Percentiles rank a stretch among this genome's conserved stretches.
Evolutionary conservation across 2,113 vertebrate genomes (phyloP).

Genomic region (Petroica traversi): DNA sequence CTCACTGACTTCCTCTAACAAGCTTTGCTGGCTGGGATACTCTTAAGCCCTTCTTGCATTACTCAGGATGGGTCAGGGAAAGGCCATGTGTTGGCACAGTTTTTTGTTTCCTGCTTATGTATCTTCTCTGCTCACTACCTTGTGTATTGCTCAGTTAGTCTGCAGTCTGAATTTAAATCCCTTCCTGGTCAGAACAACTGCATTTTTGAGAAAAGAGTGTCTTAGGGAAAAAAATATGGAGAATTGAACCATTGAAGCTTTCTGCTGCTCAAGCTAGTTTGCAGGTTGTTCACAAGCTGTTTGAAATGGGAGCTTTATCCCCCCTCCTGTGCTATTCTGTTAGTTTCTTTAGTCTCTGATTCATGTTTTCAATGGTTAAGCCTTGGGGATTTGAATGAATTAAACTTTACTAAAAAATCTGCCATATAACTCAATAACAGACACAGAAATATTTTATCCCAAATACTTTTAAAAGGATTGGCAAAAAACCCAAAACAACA

Average conservation of each 20-base stretch:
- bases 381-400: not conserved
- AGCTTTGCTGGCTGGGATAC: not conserved
- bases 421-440: not conserved
- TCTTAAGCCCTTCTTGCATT: not conserved
- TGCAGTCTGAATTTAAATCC: not conserved
- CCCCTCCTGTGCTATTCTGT: not conserved
- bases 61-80: not conserved
- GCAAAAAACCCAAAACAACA: not conserved
- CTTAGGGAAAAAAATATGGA: accelerated
- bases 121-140: not conserved
- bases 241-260: not conserved
- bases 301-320: not conserved
- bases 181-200: not conserved
- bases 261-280: not conserved
- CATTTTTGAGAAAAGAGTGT: not conserved
- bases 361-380: not conserved
- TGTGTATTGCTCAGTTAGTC: not conserved
- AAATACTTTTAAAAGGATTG: not conserved
- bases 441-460: not conserved
- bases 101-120: not conserved
- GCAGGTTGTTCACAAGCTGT: not conserved
- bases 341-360: not conserved
- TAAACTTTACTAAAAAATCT: not conserved
- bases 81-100: not conserved
- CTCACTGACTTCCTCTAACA: slow-evolving; percentile 9